Percentiles rank a stretch among this genome's conserved stretches.
Conservation (phyloP, 2,888 invertebrate genomes). For the Mimachlamys varia region DNA sequence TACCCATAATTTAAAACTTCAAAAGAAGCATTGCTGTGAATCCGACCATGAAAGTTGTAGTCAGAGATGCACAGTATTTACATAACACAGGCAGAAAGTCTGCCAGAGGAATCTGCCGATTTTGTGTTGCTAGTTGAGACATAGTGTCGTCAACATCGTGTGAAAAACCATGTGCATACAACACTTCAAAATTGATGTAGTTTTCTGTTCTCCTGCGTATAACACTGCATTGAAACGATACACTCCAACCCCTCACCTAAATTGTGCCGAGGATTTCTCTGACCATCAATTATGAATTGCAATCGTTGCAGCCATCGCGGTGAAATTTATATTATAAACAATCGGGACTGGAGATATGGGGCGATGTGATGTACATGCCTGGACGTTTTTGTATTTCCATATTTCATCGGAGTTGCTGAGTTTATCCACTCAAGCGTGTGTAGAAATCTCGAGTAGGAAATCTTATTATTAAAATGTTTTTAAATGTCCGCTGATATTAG, state of each 20-base stretch:
- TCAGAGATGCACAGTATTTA: background rate
- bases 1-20: background rate
- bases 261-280: background rate
- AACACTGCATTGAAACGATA: background rate
- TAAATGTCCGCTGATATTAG: background rate
- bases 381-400: background rate
- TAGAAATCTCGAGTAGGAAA: background rate
- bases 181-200: constrained; percentile 9
- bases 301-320: background rate
- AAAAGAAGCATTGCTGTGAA: constrained; percentile 17
- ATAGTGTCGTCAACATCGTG: background rate
- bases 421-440: background rate
- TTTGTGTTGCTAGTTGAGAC: background rate
- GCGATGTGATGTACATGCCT: background rate
- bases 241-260: background rate
- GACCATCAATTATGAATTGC: constrained; percentile 3
- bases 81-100: background rate
- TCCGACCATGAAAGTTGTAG: background rate
- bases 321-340: background rate
- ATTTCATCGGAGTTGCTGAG: background rate
- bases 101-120: background rate
- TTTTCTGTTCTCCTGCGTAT: background rate
- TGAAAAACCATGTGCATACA: background rate
- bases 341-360: background rate
- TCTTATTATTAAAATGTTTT: constrained; percentile 5